Base-by-base conservation (phyloP, 2,797 vertebrate species). In the Esox lucius region DNA sequence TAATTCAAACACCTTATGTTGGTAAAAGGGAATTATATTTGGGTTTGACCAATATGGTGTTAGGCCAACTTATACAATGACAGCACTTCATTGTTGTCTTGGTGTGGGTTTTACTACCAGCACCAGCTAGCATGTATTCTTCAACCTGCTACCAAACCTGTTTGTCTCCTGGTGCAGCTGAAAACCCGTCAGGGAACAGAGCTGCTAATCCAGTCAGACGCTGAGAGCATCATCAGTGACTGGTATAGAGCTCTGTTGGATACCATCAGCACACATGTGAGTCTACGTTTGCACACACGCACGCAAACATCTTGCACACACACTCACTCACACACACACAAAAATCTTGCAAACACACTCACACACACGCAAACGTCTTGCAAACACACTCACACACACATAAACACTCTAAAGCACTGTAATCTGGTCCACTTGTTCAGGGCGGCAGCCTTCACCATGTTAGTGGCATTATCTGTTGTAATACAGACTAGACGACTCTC, bases 181-280 rank as follows among this genome's bases (percentile, higher is more conserved):
- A 98, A 96, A 94, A 99, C 97, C 1, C 95, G 95, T 26, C 95
- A 96, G 82, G 98, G 97, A 83, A 97, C 94, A 0, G 98, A 99
- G 73, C 90, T 99, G 78, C 92, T 99, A 81, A 97, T 99, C 90
- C 98, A 99, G 75, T 98, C 97, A 0, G 98, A 99, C 87, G 98
- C 95, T 19, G 97, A 99, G 87, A 93, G 91, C 59, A 94, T 96
- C 87, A 95, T 98, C 89, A 95, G 91, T 26, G 97, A 99, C 86
- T 99, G 98, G 98, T 96, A 95, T 94, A 94, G 94, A 83, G 94
- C 97, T 73, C 94, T 99, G 74, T 93, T 90, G 48, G 95, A 93
- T 87, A 95, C 96, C 78, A 94, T 97, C 87, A 97, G 82, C 90
- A 95, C 95, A 78, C 96, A 97, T 76, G 98, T 99, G 91, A 90